Conservation (phyloP, 2,888 invertebrate genomes). For the Caenorhabditis sinica region DNA sequence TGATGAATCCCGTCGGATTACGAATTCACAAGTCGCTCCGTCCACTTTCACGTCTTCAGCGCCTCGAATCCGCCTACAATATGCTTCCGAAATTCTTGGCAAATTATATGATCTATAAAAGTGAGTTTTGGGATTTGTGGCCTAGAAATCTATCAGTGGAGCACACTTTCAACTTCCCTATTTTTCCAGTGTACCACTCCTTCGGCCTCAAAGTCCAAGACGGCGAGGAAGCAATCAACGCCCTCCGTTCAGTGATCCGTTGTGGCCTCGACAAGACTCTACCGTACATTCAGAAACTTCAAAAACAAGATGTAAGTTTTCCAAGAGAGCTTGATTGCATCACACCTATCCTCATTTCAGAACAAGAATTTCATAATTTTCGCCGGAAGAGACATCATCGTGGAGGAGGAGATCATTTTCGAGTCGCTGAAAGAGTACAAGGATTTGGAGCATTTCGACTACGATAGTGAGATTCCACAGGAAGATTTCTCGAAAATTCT, state of each 20-base stretch:
- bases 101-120: slow-evolving; percentile 38
- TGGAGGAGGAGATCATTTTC: slow-evolving; percentile 65
- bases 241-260: slow-evolving; percentile 56
- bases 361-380: slow-evolving; percentile 60
- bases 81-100: slow-evolving; percentile 45
- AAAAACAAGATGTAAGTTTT: slow-evolving; percentile 39
- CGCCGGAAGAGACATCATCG: slow-evolving; percentile 66
- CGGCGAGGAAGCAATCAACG: slow-evolving; percentile 62
- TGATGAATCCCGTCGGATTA: slow-evolving; percentile 72
- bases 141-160: too few relatives aligned
- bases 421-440: slow-evolving; percentile 62
- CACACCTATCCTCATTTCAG: slow-evolving; percentile 14
- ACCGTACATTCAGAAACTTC: slow-evolving; percentile 63
- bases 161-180: background rate
- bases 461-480: slow-evolving; percentile 8
- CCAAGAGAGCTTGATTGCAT: background rate
- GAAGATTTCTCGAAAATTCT: slow-evolving; percentile 33
- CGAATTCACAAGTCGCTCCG: slow-evolving; percentile 70
- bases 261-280: slow-evolving; percentile 53
- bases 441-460: slow-evolving; percentile 47
- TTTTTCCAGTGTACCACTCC: slow-evolving; percentile 46
- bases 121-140: slow-evolving; percentile 9
- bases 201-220: slow-evolving; percentile 53
- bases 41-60: slow-evolving; percentile 46
- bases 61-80: slow-evolving; percentile 15